phyloP scores from a whole-genome alignment of 1,140 invertebrate genomes.

The Bacillus rossius region DNA sequence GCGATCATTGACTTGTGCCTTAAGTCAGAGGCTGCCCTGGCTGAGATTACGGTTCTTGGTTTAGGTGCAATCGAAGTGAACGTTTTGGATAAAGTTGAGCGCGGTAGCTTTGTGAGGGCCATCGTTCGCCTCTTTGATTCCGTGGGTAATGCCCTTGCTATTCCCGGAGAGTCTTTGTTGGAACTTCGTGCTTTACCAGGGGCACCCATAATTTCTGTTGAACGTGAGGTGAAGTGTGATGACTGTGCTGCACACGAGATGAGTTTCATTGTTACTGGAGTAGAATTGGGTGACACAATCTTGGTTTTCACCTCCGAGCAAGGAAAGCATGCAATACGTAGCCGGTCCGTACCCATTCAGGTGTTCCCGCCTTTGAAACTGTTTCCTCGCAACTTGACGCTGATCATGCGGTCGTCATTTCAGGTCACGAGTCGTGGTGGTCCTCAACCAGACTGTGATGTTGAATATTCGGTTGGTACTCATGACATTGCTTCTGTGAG shows the following conservation, averaged over 20 bases:
- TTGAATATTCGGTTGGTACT: constrained; percentile 54
- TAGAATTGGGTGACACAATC: constrained; percentile 24
- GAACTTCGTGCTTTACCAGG: constrained; percentile 40
- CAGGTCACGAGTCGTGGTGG: constrained; percentile 63
- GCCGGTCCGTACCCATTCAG: constrained; percentile 17
- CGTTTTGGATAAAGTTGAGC: constrained; percentile 64
- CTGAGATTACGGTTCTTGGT: constrained; percentile 56
- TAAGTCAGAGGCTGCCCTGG: constrained; percentile 47
- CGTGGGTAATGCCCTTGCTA: constrained; percentile 48
- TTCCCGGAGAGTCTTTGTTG: constrained; percentile 48
- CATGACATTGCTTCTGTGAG: constrained; percentile 47
- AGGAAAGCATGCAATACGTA: constrained; percentile 13
- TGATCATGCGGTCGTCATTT: constrained; percentile 64
- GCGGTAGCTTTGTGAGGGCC: constrained; percentile 49
- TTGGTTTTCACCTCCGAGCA: constrained; percentile 22
- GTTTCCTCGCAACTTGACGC: constrained; percentile 63
- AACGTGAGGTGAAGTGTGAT: constrained; percentile 6
- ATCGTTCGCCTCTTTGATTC: constrained; percentile 54
- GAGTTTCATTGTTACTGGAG: constrained; percentile 21
- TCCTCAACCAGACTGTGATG: constrained; percentile 61
- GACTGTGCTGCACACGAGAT: constrained; percentile 14
- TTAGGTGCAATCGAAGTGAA: constrained; percentile 58
- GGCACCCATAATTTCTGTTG: neutral
- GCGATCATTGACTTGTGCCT: constrained; percentile 68
- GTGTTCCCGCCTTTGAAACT: constrained; percentile 67